phyloP scores from a whole-genome alignment of 2,888 invertebrate species.

The Neoitamus cyanurus region DNA sequence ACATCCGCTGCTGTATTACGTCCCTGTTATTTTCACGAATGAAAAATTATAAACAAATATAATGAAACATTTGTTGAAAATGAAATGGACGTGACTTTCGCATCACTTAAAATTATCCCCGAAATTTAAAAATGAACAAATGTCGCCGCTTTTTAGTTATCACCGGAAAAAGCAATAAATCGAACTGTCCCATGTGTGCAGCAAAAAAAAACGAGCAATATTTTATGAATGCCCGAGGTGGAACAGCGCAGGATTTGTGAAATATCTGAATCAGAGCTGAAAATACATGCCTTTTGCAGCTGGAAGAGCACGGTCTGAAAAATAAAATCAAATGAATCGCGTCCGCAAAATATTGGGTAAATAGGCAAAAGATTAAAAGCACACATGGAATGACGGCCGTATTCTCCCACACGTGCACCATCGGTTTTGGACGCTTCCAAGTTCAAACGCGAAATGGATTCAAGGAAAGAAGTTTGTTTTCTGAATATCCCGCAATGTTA shows the following conservation, averaged over 20 bases:
- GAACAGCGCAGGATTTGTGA: background rate
- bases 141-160: background rate
- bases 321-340: background rate
- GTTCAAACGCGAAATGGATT: background rate
- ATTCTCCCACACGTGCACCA: background rate
- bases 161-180: constrained; percentile 1
- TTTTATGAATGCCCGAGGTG: background rate
- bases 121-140: background rate
- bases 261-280: background rate
- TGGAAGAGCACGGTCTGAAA: background rate
- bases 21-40: background rate
- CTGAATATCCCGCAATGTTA: background rate
- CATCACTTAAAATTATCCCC: background rate
- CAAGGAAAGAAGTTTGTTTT: background rate
- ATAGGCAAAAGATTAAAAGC: background rate
- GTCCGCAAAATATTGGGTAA: background rate
- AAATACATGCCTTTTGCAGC: background rate
- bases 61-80: background rate
- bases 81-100: no score
- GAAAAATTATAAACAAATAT: background rate
- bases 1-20: no score
- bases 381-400: background rate
- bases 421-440: background rate
- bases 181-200: background rate
- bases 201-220: background rate